Evolutionary conservation across 1,140 invertebrate genomes (phyloP), one percentile per base, ranked within the genome.

Genomic region (Penaeus japonicus): DNA sequence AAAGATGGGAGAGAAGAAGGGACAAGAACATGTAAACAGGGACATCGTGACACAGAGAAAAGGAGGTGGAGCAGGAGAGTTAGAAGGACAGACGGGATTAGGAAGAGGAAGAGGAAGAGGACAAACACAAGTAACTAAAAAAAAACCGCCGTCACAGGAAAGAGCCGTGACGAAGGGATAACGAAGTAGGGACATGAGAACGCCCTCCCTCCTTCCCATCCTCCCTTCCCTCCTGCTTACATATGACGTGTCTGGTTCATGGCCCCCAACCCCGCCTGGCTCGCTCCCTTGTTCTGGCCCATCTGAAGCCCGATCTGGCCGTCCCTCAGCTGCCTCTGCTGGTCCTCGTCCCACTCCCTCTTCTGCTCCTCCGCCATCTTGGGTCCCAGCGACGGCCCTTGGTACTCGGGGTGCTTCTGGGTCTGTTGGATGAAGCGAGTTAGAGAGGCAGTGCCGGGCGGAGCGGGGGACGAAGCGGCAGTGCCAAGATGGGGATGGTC

Each of bases 201-300:
- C 47, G 47, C 70, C 65, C 65, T 73, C n/a, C 17, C 4, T 73
- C 70, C 27, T 73, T 73, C 24, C 35, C 70, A n/a, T 27, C 70
- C 35, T 24, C 59, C 57, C 2, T 35, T 57, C 20, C 59, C n/a
- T 75, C 20, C 10, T 77, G n/a, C 94, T 95, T 95, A 98, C 97
- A 98, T 97, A 92, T 98, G 97, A 91, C 97, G 95, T n/a, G 96
- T 97, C 92, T 99, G 99, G 91, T 98, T 98, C 92, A 99, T 97
- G 84, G 96, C 95, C 85, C 97, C 97, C 84, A 95, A 95, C 4
- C 97, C 97, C 65, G 96, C 94, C 90, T 94, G 93, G 27, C 93
- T 92, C 73, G 94, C 93, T 22, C 95, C 95, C 90, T 99, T 98
- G 93, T 99, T 99, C 94, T 94, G 98, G 32, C 99, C 98, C 96